These are phyloP conservation scores for Disparrhopalites patrizii DNA, from an alignment of 2,888 invertebrate species.

Conservation along the genomic window DNA sequence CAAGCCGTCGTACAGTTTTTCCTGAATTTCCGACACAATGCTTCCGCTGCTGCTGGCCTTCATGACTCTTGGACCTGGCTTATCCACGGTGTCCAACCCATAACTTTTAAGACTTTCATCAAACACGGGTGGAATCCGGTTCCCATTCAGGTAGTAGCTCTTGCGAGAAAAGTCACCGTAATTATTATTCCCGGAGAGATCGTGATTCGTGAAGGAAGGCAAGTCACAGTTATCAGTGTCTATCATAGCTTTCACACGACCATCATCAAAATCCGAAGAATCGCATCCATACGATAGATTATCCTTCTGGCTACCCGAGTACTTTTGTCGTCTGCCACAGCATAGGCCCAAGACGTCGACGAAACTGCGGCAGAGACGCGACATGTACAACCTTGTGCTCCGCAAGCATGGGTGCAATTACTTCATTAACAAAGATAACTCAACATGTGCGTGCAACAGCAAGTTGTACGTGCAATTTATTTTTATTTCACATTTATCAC, in stretches of 20 bases:
- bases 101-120: background rate
- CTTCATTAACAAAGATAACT: too few relatives aligned
- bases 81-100: background rate
- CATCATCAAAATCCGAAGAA: conserved; percentile 27
- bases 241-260: conserved; percentile 4
- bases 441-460: too few relatives aligned
- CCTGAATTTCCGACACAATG: conserved; percentile 24
- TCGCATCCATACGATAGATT: conserved; percentile 18
- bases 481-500: too few relatives aligned
- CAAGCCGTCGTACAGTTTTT: conserved; percentile 31
- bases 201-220: background rate
- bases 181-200: conserved; percentile 18
- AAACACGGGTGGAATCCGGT: background rate
- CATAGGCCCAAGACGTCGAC: conserved; percentile 22
- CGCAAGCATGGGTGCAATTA: too few relatives aligned
- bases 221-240: background rate
- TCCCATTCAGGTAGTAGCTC: background rate
- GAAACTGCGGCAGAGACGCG: conserved; percentile 13
- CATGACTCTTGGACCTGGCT: background rate
- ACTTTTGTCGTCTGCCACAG: conserved; percentile 18
- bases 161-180: background rate
- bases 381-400: conserved; percentile 29
- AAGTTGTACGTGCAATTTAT: too few relatives aligned
- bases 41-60: conserved; percentile 9
- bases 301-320: background rate